Evolutionary conservation across 1,140 invertebrate species (phyloP).

Genomic region (Panonychus citri): DNA sequence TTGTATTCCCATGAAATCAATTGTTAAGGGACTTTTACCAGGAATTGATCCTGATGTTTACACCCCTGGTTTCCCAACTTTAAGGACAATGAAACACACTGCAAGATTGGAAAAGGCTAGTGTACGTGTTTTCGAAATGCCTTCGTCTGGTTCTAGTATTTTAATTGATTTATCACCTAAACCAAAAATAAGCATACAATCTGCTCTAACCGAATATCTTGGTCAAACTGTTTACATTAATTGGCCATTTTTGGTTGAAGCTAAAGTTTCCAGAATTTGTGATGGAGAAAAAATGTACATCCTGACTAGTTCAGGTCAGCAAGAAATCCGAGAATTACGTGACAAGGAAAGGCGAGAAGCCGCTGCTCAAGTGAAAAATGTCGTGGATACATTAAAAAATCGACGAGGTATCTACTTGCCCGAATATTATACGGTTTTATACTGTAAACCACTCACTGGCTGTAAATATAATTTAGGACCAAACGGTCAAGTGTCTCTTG

Average conservation of each 20-base stretch:
- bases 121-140: slow-evolving; percentile 63
- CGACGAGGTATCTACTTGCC: slow-evolving; percentile 42
- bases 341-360: slow-evolving; percentile 4
- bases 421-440: slow-evolving; percentile 40
- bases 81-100: slow-evolving; percentile 53
- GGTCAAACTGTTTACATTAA: slow-evolving; percentile 35
- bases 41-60: slow-evolving; percentile 42
- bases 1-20: slow-evolving; percentile 26
- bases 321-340: not conserved
- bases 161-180: slow-evolving; percentile 34
- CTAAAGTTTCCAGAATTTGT: slow-evolving; percentile 16
- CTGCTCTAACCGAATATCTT: not conserved
- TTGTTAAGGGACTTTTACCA: slow-evolving; percentile 47
- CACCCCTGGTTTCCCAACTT: slow-evolving; percentile 70
- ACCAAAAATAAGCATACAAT: not conserved
- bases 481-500: slow-evolving; percentile 33
- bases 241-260: slow-evolving; percentile 72
- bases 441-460: slow-evolving; percentile 44
- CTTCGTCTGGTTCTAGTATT: slow-evolving; percentile 53
- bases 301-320: not conserved
- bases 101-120: slow-evolving; percentile 38
- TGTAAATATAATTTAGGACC: slow-evolving; percentile 27
- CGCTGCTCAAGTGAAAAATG: not conserved
- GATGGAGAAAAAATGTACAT: slow-evolving; percentile 6
- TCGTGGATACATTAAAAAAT: slow-evolving; percentile 19